Evolutionary conservation across 2,113 vertebrate species (phyloP).

Genomic region (Carollia perspicillata): DNA sequence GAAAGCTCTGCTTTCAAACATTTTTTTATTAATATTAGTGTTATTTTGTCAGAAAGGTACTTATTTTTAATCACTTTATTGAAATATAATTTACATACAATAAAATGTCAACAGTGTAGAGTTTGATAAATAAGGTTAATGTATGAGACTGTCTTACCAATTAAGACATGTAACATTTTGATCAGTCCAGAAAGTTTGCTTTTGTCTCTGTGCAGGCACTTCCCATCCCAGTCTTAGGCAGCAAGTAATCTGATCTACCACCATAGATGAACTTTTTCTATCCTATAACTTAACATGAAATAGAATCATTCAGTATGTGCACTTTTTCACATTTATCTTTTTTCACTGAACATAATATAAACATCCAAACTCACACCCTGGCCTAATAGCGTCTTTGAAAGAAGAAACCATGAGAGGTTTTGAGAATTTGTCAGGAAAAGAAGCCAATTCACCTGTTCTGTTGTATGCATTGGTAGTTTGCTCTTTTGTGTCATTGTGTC

Average conservation of each 20-base stretch:
- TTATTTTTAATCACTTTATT: background rate
- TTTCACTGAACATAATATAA: constrained; percentile 47
- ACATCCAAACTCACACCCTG: background rate
- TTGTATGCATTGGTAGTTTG: background rate
- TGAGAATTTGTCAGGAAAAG: constrained; percentile 10
- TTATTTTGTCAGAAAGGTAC: background rate
- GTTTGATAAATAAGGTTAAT: background rate
- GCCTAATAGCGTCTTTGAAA: constrained; percentile 44
- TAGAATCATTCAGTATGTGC: background rate
- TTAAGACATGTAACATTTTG: background rate
- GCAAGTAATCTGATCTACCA: constrained; percentile 40
- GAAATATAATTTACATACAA: background rate
- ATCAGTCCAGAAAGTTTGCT: background rate
- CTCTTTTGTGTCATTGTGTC: background rate
- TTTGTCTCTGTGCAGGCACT: background rate
- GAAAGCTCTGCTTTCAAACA: background rate
- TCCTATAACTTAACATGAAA: constrained; percentile 42
- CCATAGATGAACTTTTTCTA: constrained; percentile 19
- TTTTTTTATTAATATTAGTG: background rate
- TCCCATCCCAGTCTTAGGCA: background rate
- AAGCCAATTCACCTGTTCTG: background rate
- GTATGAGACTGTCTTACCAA: background rate
- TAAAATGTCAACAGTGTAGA: background rate
- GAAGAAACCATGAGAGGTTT: background rate
- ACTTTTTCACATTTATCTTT: constrained; percentile 45